Evolutionary conservation across 2,888 invertebrate species (phyloP), one percentile per base, ranked within the genome.

Genomic region (Drosophila aldrichi): DNA sequence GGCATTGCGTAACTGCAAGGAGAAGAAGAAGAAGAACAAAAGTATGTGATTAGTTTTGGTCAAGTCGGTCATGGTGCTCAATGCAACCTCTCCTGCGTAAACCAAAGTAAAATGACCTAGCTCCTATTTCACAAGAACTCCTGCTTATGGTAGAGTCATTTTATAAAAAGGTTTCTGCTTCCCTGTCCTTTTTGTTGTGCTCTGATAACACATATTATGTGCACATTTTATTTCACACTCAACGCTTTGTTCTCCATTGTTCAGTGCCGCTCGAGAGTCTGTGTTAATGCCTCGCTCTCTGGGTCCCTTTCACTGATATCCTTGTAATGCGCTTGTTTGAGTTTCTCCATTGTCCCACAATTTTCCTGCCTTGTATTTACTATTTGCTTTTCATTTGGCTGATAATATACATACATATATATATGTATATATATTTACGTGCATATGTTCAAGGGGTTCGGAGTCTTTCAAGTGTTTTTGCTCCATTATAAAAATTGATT

Each of bases 271-370:
- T 54, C 34, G 32, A 68, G 40, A 40, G 18, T 20, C 51, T 48
- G 41, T 56, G 72, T 65, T 81, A 88, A 89, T 89, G 89, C 85
- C 79, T 81, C 78, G 52, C 51, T 32, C 51, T 34, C 6, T 49
- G 10, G 12, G 52, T 56, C 36, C 57, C 32, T 38, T 18, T 20
- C 43, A 43, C 64, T 75, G 83, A 70, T 86, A 86, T 87, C 81
- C 82, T 83, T 82, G 89, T 89, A 82, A 82, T 82, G 79, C 89
- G 89, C 88, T 76, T 85, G 88, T 76, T 81, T 61, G 66, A 70
- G 18, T 46, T 72, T 65, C 59, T 70, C 68, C 77, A 86, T 90
- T 90, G 90, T 90, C 77, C 56, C 74, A 69, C 77, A 79, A 88
- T 90, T 89, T 84, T 70, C 76, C 82, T 52, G 62, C 58, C 71